Conservation (phyloP, 1,140 invertebrate species). For the Magallana gigas region DNA sequence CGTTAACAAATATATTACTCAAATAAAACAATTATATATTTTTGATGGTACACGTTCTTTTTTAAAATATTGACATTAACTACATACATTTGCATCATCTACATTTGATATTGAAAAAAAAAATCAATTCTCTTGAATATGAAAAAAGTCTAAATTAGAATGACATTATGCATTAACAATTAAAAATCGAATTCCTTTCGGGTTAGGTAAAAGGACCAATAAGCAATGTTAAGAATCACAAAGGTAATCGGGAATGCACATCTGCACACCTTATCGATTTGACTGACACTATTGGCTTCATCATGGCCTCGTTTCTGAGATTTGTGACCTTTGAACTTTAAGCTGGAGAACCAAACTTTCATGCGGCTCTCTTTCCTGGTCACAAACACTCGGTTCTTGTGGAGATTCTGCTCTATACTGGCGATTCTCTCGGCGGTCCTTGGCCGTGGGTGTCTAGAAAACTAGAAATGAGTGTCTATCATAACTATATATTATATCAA, state of each 20-base stretch:
- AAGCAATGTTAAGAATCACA: conserved; percentile 80
- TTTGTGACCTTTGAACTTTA: conserved; percentile 39
- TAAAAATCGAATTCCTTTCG: neutral
- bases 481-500: too few relatives aligned
- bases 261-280: conserved; percentile 81
- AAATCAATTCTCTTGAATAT: too few relatives aligned
- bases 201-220: conserved; percentile 73
- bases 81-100: too few relatives aligned
- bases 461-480: neutral
- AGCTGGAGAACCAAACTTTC: conserved; percentile 42
- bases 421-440: neutral
- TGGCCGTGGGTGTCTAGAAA: too few relatives aligned
- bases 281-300: conserved; percentile 74
- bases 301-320: conserved; percentile 42
- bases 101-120: too few relatives aligned
- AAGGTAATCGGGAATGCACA: conserved; percentile 81
- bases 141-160: too few relatives aligned
- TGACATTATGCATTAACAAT: too few relatives aligned
- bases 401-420: neutral
- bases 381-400: conserved; percentile 46
- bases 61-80: too few relatives aligned
- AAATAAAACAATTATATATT: too few relatives aligned
- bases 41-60: too few relatives aligned
- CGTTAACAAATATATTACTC: too few relatives aligned
- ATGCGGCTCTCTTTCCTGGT: conserved; percentile 44